These are phyloP conservation scores for Piscicola geometra DNA, from an alignment of 2,888 invertebrate genomes.

Conservation along the genomic window DNA sequence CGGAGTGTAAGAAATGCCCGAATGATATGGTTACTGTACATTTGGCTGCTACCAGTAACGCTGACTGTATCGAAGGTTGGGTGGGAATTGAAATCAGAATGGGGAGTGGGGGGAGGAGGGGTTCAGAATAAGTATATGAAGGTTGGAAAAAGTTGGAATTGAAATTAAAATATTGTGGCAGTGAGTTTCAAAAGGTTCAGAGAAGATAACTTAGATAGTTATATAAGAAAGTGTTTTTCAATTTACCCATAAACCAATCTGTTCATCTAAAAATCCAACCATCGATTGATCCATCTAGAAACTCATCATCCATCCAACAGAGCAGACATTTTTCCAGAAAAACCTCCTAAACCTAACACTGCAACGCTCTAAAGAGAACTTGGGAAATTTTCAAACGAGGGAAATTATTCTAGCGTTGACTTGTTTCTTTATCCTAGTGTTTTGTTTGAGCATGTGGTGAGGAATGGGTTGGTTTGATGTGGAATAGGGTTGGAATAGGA, in stretches of 20 bases:
- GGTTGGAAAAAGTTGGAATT: too few species aligned
- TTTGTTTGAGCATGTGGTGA: not conserved
- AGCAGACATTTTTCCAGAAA: not conserved
- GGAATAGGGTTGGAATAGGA: too few species aligned
- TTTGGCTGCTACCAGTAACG: not conserved
- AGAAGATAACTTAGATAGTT: too few species aligned
- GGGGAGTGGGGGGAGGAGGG: too few species aligned
- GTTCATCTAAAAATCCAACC: not conserved
- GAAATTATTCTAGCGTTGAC: not conserved
- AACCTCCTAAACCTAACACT: not conserved
- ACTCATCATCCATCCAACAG: not conserved
- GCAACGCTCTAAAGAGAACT: not conserved
- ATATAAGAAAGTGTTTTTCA: not conserved
- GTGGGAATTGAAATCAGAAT: too few species aligned
- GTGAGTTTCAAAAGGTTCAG: too few species aligned
- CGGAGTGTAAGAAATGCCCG: not conserved
- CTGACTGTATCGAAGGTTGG: slow-evolving; percentile 5
- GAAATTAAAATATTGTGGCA: too few species aligned
- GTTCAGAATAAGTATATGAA: too few species aligned
- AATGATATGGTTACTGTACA: not conserved
- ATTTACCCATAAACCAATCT: not conserved
- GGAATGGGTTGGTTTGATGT: too few species aligned
- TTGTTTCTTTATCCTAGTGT: not conserved
- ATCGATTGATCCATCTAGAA: too few species aligned
- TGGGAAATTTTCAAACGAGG: not conserved